Base-by-base conservation (phyloP, 2,888 invertebrate species). In the Calliphora vomitoria region DNA sequence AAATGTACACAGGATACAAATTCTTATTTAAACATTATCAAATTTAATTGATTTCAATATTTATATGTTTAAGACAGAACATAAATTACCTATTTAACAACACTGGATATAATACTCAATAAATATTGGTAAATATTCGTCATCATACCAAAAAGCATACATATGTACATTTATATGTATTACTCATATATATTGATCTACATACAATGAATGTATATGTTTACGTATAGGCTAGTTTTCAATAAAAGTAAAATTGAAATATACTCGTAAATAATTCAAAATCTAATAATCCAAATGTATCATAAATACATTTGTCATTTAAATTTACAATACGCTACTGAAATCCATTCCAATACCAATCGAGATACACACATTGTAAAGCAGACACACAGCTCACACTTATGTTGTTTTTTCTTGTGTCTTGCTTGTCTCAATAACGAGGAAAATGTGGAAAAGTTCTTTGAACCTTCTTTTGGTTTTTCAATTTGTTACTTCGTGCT, bases 381-480 rank as follows among this genome's bases (percentile, higher is more conserved):
- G 38, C 38, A 41, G 62, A 15, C n/a, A 41, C 25, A 25, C 25
- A 25, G 25, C 25, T 76, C 64, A 35, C 20, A 58, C 58, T 11
- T 58, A 8, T 15, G 15, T 15, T 68, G 25, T 15, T 1, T 50
- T 38, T 38, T 47, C 35, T 47, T 58, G 18, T 35, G 66, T 25
- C 25, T 25, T 25, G 35, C 35, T 47, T 69, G 11, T 11, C 60
- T 15, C 13, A 82, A 74, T 13, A 58, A 47, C 10, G n/a, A 44
- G n/a, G n/a, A 69, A 60, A 62, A 41, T 64, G 25, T 71, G 31
- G n/a, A 83, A 74, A 76, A 82, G 78, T 82, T 82, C 78, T 86
- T 60, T 78, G 72, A 86, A 82, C 76, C 76, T 81, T 74, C 71
- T 69, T 71, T 71, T 10, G 20, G 11, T 50, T 68, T 72, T 76